phyloP scores from a whole-genome alignment of 2,888 invertebrate genomes.

The Microplitis manilae region DNA sequence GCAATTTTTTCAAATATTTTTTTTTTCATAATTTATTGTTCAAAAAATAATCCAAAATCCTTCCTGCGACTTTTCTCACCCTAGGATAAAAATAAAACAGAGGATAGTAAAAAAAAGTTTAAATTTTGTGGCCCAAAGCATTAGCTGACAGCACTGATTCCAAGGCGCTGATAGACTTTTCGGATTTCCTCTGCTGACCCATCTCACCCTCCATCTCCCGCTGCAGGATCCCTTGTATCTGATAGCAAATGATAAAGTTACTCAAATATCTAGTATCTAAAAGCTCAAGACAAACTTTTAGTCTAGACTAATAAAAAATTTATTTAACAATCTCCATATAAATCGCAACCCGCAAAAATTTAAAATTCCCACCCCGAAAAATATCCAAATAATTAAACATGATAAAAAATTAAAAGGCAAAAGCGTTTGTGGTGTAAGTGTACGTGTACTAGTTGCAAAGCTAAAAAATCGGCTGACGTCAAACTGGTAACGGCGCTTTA shows the following conservation, averaged over 20 bases:
- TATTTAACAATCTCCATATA: background rate
- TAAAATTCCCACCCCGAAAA: too few relatives aligned
- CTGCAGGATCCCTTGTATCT: background rate
- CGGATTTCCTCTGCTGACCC: slow-evolving; percentile 64
- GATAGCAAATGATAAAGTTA: background rate
- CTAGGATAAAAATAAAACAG: too few relatives aligned
- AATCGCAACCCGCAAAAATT: background rate
- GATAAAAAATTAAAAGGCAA: background rate
- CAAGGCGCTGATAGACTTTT: slow-evolving; percentile 65
- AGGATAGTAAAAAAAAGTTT: too few relatives aligned
- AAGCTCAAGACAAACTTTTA: background rate
- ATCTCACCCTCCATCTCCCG: slow-evolving; percentile 46
- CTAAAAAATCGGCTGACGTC: slow-evolving; percentile 65
- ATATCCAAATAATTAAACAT: background rate
- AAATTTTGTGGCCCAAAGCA: background rate
- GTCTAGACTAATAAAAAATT: background rate
- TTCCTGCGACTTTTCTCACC: too few relatives aligned
- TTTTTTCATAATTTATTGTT: too few relatives aligned
- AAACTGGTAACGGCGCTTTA: slow-evolving; percentile 70
- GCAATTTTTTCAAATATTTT: too few relatives aligned
- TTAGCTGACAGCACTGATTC: slow-evolving; percentile 68
- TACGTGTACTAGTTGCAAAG: background rate
- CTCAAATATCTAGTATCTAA: background rate
- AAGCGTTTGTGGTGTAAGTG: slow-evolving; percentile 3
- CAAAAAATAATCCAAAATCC: too few relatives aligned